Evolutionary conservation across 2,113 vertebrate species (phyloP), one percentile per base, ranked within the genome.

Genomic region (Connochaetes taurinus): DNA sequence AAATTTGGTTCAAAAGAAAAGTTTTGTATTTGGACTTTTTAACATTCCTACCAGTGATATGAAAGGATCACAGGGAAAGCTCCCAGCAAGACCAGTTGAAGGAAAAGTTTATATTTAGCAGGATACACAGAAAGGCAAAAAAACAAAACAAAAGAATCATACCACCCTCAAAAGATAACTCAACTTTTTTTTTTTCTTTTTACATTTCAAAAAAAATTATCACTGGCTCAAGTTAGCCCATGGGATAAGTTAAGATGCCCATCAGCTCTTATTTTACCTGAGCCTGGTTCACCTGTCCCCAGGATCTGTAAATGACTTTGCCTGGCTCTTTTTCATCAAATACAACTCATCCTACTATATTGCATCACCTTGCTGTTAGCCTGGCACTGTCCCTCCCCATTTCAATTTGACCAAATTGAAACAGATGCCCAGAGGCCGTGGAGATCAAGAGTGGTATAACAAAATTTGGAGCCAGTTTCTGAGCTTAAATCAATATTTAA

Each of bases 401-500:
- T 97, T 90, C 97, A 93, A 62, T 96, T 93, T 76, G 96, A 92
- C 90, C 97, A 98, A 91, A 98, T 94, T 95, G 87, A 92, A 91
- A 94, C 80, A 95, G 87, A 97, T 91, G 88, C 96, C 97, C 96
- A 97, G 94, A 96, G 97, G 98, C 98, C 83, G 0, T 95, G 47
- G 33, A 97, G 97, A 97, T 96, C 90, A 94, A 62, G 81, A 91
- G 83, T 94, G 64, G 95, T 86, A 57, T 98, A 97, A 89, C 71
- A 98, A 98, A 97, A 83, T 96, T 97, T 95, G 95, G 96, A 91
- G 93, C 85, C 43, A 27, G n/a, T 90, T 97, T 98, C 98, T 43
- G 40, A 95, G 96, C 94, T 97, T 91, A 96, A 98, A 97, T 62
- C 86, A 96, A 95, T 93, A 97, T 96, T 91, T 96, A 97, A 96